Evolutionary conservation across 1,140 invertebrate genomes (phyloP).

Genomic region (Galendromus occidentalis): DNA sequence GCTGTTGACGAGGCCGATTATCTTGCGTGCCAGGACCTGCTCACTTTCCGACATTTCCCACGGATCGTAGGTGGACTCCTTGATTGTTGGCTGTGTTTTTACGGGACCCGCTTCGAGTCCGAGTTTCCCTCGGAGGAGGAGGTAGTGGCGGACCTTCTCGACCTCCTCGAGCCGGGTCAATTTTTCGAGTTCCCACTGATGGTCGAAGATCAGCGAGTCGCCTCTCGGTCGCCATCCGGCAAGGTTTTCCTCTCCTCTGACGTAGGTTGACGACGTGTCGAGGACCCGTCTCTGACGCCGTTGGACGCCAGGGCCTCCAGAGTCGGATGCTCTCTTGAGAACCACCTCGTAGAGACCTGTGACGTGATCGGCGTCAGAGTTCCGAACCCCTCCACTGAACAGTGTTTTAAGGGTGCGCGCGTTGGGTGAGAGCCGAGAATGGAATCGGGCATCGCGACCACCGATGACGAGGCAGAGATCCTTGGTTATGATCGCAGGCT

Average conservation of each 20-base stretch:
- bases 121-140: conserved; percentile 64
- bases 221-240: conserved; percentile 82
- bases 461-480: conserved; percentile 93
- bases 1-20: conserved; percentile 66
- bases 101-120: conserved; percentile 45
- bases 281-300: conserved; percentile 78
- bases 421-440: conserved; percentile 20
- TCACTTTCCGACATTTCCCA: conserved; percentile 60
- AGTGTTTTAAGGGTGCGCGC: conserved; percentile 71
- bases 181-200: conserved; percentile 98
- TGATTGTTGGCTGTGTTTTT: conserved; percentile 2
- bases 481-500: conserved; percentile 93
- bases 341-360: conserved; percentile 90
- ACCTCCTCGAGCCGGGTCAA: conserved; percentile 73
- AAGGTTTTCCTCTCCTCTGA: conserved; percentile 93
- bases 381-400: conserved; percentile 65
- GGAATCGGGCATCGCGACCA: conserved; percentile 69
- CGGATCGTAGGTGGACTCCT: conserved; percentile 35
- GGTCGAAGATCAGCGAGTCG: conserved; percentile 94
- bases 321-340: conserved; percentile 64
- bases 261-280: conserved; percentile 93
- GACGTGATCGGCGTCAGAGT: conserved; percentile 75
- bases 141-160: conserved; percentile 69
- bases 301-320: conserved; percentile 76
- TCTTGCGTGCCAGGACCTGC: conserved; percentile 56